phyloP scores from a whole-genome alignment of 1,140 invertebrate genomes.

The Drosophila sp. region DNA sequence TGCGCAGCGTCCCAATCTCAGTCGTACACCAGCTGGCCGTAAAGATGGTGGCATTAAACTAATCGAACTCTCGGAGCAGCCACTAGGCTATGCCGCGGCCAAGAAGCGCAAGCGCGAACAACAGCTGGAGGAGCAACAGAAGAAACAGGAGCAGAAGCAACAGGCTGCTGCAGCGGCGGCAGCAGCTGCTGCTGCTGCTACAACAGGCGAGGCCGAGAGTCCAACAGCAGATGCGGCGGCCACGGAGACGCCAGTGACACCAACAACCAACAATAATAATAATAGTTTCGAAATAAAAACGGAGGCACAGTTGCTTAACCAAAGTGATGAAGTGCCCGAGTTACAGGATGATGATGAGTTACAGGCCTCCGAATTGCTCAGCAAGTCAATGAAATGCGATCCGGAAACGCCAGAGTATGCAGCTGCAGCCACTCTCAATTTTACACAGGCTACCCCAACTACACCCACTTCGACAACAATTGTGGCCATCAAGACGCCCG shows the following conservation, averaged over 20 bases:
- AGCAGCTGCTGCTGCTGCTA: slow-evolving; percentile 52
- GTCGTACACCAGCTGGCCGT: slow-evolving; percentile 85
- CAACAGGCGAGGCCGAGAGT: slow-evolving; percentile 41
- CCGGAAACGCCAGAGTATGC: slow-evolving; percentile 79
- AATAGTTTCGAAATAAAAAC: slow-evolving; percentile 77
- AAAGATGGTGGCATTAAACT: slow-evolving; percentile 97
- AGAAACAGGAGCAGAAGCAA: slow-evolving; percentile 87
- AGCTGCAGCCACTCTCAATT: slow-evolving; percentile 71
- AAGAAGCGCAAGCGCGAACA: slow-evolving; percentile 85
- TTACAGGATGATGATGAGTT: slow-evolving; percentile 61
- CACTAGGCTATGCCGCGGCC: slow-evolving; percentile 87
- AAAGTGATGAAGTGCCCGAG: slow-evolving; percentile 69
- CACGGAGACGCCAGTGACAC: slow-evolving; percentile 61
- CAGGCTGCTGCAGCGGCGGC: slow-evolving; percentile 84
- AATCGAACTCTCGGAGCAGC: slow-evolving; percentile 96
- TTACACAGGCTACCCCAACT: slow-evolving; percentile 51
- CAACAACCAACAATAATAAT: slow-evolving; percentile 65
- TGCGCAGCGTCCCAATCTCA: slow-evolving; percentile 83
- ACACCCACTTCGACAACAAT: slow-evolving; percentile 23
- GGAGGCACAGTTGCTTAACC: slow-evolving; percentile 63
- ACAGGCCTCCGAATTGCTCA: slow-evolving; percentile 57
- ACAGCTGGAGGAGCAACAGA: slow-evolving; percentile 91
- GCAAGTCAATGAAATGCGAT: slow-evolving; percentile 80
- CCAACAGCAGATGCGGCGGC: slow-evolving; percentile 53
- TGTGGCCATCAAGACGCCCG: slow-evolving; percentile 6